A percentile compares a stretch with the other conserved stretches of the same genome.
Conservation (phyloP, 2,888 invertebrate species). For the Choreutis nemorana region DNA sequence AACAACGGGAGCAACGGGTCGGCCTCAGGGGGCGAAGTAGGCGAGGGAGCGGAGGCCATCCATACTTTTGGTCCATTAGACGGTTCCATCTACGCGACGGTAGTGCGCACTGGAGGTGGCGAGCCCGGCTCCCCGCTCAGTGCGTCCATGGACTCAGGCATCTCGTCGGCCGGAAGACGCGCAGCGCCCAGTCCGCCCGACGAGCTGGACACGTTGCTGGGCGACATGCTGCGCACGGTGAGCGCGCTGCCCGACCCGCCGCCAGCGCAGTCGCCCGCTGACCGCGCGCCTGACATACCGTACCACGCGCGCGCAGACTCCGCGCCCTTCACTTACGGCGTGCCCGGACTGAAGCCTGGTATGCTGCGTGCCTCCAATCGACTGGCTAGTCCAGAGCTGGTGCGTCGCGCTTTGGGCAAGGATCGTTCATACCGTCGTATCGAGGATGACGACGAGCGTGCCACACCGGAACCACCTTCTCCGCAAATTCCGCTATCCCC, state of each 20-base stretch:
- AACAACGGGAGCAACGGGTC: conserved; percentile 62
- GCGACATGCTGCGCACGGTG: conserved; percentile 88
- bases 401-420: conserved; percentile 73
- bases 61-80: conserved; percentile 88
- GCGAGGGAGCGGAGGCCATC: conserved; percentile 51
- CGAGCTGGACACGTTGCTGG: conserved; percentile 84
- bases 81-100: conserved; percentile 89
- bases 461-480: conserved; percentile 34
- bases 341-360: conserved; percentile 63
- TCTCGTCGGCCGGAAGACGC: conserved; percentile 77
- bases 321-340: conserved; percentile 89
- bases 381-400: conserved; percentile 84
- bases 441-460: conserved; percentile 46
- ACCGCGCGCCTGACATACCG: conserved; percentile 72
- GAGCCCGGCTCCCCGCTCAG: conserved; percentile 75
- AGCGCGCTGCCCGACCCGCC: conserved; percentile 78
- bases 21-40: conserved; percentile 49
- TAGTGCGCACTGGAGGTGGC: conserved; percentile 55
- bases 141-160: conserved; percentile 91
- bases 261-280: conserved; percentile 53
- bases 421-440: conserved; percentile 42
- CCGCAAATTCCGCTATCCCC: conserved; percentile 40
- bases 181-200: conserved; percentile 62
- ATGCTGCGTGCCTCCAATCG: conserved; percentile 78
- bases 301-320: conserved; percentile 92